phyloP scores from a whole-genome alignment of 2,797 vertebrate species.

The Channa striata region DNA sequence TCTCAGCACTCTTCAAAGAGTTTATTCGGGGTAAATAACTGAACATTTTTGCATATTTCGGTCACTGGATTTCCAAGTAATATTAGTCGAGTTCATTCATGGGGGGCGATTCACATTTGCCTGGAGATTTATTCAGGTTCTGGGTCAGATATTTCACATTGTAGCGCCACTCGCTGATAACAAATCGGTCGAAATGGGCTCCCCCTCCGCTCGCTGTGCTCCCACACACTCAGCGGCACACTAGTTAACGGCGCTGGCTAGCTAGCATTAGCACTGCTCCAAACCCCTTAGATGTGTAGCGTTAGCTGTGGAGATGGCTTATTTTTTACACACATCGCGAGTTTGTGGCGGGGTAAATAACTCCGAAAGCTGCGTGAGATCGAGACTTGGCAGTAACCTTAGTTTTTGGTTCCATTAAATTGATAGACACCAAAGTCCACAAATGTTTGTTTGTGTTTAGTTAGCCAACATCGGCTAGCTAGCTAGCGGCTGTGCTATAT shows the following conservation, averaged over 20 bases:
- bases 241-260: conserved; percentile 67
- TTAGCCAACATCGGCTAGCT: conserved; percentile 43
- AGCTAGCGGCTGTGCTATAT: conserved; percentile 60
- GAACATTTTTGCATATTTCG: conserved; percentile 46
- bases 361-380: not conserved
- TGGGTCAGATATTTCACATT: conserved; percentile 75
- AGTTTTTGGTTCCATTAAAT: conserved; percentile 27
- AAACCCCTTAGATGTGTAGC: conserved; percentile 44
- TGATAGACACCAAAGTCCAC: conserved; percentile 5
- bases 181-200: conserved; percentile 76
- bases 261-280: conserved; percentile 69
- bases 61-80: conserved; percentile 28
- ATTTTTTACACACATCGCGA: not conserved
- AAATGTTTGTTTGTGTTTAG: conserved; percentile 71
- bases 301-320: not conserved
- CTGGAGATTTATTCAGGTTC: conserved; percentile 25
- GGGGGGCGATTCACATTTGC: conserved; percentile 22
- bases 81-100: conserved; percentile 4
- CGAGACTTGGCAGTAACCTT: not conserved
- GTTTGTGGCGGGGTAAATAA: not conserved
- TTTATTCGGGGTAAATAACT: conserved; percentile 81
- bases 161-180: conserved; percentile 79
- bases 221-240: conserved; percentile 66
- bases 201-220: conserved; percentile 63
- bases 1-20: conserved; percentile 79